Percentiles rank a stretch among this genome's conserved stretches.
Evolutionary conservation across 2,113 vertebrate species (phyloP).

Genomic region (Lanius ludovicianus): DNA sequence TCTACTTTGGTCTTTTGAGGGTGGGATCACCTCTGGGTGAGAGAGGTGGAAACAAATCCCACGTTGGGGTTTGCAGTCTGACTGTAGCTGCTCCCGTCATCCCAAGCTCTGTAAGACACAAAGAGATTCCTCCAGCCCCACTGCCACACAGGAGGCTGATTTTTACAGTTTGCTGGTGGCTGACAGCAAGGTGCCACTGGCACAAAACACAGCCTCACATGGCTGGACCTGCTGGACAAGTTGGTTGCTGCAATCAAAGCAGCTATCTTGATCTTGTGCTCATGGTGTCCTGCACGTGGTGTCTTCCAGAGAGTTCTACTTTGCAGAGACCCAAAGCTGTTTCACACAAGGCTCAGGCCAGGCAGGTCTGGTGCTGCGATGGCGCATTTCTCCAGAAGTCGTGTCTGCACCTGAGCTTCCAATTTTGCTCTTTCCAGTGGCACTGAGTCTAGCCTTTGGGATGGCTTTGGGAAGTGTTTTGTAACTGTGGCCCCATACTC

Average conservation of each 20-base stretch:
- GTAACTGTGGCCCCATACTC: background rate
- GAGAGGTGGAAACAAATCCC: background rate
- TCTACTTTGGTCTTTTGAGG: background rate
- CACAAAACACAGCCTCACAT: accelerated
- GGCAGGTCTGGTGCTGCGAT: background rate
- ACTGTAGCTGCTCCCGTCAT: background rate
- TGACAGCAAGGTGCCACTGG: background rate
- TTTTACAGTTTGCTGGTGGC: background rate
- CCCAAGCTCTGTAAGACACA: background rate
- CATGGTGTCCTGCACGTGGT: accelerated
- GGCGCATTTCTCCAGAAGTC: background rate
- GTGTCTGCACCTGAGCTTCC: background rate
- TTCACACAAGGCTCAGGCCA: background rate
- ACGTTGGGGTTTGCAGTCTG: accelerated
- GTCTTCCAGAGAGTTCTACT: background rate
- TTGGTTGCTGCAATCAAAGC: background rate
- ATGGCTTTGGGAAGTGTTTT: background rate
- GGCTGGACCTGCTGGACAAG: background rate
- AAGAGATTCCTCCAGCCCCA: background rate
- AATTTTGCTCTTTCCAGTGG: background rate
- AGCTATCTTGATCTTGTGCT: background rate
- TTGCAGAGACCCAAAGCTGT: background rate
- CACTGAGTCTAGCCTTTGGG: background rate
- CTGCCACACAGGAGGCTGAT: background rate
- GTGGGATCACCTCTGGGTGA: background rate